Percentiles rank a stretch among this genome's conserved stretches.
Conservation (phyloP, 2,113 vertebrate species). For the Typhlomys cinereus region DNA sequence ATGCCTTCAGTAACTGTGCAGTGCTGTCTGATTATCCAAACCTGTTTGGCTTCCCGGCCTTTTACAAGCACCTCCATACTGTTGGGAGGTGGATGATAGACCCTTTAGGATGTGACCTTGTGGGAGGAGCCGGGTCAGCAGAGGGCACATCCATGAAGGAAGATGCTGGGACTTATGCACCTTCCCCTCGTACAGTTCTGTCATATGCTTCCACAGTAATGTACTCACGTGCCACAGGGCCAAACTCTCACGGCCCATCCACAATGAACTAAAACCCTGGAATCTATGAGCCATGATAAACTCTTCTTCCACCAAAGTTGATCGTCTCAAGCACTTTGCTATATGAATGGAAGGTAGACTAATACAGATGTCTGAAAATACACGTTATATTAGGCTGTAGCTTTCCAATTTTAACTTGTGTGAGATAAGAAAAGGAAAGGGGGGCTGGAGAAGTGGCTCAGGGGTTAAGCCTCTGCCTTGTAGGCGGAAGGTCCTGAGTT, state of each 20-base stretch:
- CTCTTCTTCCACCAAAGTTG: not conserved
- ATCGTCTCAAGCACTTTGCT: not conserved
- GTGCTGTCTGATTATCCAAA: too few species aligned
- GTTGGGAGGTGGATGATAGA: not conserved
- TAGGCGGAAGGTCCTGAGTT: too few species aligned
- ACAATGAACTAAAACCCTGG: not conserved
- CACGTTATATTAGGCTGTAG: not conserved
- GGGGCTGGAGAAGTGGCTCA: too few species aligned
- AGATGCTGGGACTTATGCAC: too few species aligned
- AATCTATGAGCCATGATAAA: not conserved
- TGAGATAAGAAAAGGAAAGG: not conserved
- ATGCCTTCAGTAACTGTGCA: too few species aligned
- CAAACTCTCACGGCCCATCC: too few species aligned
- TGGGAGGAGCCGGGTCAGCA: not conserved
- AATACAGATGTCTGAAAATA: not conserved
- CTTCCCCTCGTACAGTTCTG: too few species aligned
- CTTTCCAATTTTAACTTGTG: not conserved
- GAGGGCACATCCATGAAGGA: not conserved
- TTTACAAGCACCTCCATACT: too few species aligned
- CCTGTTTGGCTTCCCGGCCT: too few species aligned
- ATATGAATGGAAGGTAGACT: not conserved
- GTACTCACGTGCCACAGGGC: not conserved
- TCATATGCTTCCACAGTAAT: not conserved
- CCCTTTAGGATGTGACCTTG: not conserved
- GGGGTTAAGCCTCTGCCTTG: too few species aligned